Percentiles rank a stretch among this genome's conserved stretches.
phyloP scores from a whole-genome alignment of 2,113 vertebrate genomes.

The Halichoerus grypus region DNA sequence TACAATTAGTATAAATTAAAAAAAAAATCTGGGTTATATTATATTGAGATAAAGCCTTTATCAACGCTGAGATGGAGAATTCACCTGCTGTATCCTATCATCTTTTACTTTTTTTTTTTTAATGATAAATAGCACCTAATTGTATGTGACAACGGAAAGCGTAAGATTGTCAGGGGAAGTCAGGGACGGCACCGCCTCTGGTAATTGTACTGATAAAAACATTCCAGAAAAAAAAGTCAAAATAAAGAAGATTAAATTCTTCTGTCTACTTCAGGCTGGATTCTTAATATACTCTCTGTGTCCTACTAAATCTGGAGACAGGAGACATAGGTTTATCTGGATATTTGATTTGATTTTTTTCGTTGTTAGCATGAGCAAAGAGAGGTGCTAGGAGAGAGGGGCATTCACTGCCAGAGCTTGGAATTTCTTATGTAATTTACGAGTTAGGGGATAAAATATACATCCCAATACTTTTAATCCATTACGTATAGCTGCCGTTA shows the following conservation, averaged over 20 bases:
- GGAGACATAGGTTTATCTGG: background rate
- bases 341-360: constrained; percentile 25
- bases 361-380: constrained; percentile 2
- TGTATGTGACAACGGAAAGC: background rate
- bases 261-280: background rate
- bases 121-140: background rate
- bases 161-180: background rate
- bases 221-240: background rate
- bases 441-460: background rate
- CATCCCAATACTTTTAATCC: background rate
- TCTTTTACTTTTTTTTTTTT: background rate
- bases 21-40: background rate
- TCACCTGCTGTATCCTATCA: background rate
- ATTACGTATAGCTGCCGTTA: background rate
- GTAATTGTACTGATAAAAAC: background rate
- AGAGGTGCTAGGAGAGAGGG: background rate
- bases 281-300: background rate
- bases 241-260: constrained; percentile 19
- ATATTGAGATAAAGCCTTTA: background rate
- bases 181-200: background rate
- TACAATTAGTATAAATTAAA: background rate
- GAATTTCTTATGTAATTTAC: background rate
- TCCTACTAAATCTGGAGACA: background rate
- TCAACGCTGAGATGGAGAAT: background rate
- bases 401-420: background rate